A percentile compares a stretch with the other conserved stretches of the same genome.
Conservation (phyloP, 2,888 invertebrate species). For the Drosophila kambysellisi region DNA sequence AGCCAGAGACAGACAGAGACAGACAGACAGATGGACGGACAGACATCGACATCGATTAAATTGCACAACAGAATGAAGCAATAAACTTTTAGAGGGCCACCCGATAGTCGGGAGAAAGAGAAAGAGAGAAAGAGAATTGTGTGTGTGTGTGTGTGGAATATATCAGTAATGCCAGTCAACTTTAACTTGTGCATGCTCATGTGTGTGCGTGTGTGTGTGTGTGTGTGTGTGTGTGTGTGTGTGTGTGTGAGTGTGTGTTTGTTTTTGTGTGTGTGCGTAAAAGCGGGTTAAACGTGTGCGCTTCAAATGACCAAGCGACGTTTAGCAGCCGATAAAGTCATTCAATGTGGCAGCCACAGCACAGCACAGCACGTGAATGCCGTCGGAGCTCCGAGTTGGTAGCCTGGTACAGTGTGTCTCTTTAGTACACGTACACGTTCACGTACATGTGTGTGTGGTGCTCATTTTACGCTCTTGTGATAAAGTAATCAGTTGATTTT, state of each 20-base stretch:
- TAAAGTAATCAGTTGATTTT: constrained; percentile 81
- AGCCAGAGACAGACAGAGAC: not conserved
- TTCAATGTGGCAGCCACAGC: constrained; percentile 67
- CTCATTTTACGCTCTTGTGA: constrained; percentile 77
- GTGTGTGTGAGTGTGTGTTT: constrained; percentile 40
- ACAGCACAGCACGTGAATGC: constrained; percentile 67
- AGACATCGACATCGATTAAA: constrained; percentile 74
- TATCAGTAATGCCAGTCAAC: constrained; percentile 60
- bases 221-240: constrained; percentile 32
- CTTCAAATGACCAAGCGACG: constrained; percentile 79
- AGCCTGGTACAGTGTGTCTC: not conserved
- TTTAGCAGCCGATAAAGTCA: constrained; percentile 81
- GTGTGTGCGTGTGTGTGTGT: constrained; percentile 28
- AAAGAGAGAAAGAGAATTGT: constrained; percentile 1
- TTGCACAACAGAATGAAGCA: constrained; percentile 78
- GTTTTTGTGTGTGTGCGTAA: constrained; percentile 58
- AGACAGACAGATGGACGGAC: constrained; percentile 24
- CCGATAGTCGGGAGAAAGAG: constrained; percentile 35
- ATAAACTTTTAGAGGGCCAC: constrained; percentile 77
- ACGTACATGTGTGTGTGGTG: constrained; percentile 23
- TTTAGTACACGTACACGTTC: constrained; percentile 8
- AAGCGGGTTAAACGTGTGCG: constrained; percentile 79
- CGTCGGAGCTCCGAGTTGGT: constrained; percentile 32
- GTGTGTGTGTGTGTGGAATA: constrained; percentile 41
- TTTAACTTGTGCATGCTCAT: constrained; percentile 11